Evolutionary conservation across 2,888 invertebrate species (phyloP), one percentile per base, ranked within the genome.

Genomic region (Laspeyria flexula): DNA sequence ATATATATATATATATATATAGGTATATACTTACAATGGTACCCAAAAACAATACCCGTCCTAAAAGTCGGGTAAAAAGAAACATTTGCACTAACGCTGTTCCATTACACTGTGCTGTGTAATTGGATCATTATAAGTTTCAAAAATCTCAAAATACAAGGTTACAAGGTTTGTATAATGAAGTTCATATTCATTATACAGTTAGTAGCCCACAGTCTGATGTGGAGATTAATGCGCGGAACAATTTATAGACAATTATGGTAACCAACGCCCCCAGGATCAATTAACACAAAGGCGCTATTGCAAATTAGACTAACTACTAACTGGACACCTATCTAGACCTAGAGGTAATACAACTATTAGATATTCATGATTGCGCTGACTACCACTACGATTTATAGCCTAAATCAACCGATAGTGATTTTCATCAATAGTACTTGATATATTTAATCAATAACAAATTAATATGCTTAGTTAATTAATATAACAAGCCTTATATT

Each of bases 181-280:
- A 25, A 1, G 68, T 48, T 16, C 27, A 13, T 37, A 37, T 43
- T 70, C 67, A 71, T 77, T 75, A 68, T 63, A 60, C 77, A 77
- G 77, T 83, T 85, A 78, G 74, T 75, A 79, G 75, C 59, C 71
- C 72, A 83, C 81, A 86, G 87, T 86, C 85, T 88, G 88, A 88
- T 85, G 83, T 77, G 61, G 77, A 86, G 89, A 90, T 90, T 88
- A 88, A 88, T 89, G 86, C 73, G 70, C 80, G 79, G 77, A 85
- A 88, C 90, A 87, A 90, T 91, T 90, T 91, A 91, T 88, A 79
- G 91, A 85, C 89, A 88, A 91, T 91, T 90, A 90, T 84, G 82
- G 87, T 85, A 81, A 83, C 85, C 80, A 81, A 87, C 81, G 77
- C 78, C 77, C 78, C 76, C 68, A 82, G 81, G 88, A 89, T 88